These are phyloP conservation scores for mouse (Mus musculus) DNA, from an alignment of 2,113 vertebrate genomes.

Conservation along the genomic window GRCm39 chrX:133050001-133050500, in stretches of 20 bases:
- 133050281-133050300: not conserved
- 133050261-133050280: not conserved
- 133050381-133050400: conserved; percentile 28
- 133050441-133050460: not conserved
- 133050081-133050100: not conserved
- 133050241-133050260: conserved; percentile 26
- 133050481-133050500: too few species aligned
- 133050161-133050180: not conserved
- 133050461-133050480: too few species aligned
- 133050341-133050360: conserved; percentile 6
- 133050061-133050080: not conserved
- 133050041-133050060: not conserved
- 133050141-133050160: not conserved
- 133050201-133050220: not conserved
- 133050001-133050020: not conserved
- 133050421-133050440: not conserved
- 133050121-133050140: not conserved
- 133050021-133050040: not conserved
- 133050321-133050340: conserved; percentile 28
- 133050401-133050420: conserved; percentile 36
- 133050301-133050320: conserved; percentile 22
- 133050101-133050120: not conserved
- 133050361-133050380: conserved; percentile 11
- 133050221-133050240: not conserved
- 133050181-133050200: not conserved